Conservation (phyloP, 2,113 vertebrate genomes). For the Madoqua kirkii region DNA sequence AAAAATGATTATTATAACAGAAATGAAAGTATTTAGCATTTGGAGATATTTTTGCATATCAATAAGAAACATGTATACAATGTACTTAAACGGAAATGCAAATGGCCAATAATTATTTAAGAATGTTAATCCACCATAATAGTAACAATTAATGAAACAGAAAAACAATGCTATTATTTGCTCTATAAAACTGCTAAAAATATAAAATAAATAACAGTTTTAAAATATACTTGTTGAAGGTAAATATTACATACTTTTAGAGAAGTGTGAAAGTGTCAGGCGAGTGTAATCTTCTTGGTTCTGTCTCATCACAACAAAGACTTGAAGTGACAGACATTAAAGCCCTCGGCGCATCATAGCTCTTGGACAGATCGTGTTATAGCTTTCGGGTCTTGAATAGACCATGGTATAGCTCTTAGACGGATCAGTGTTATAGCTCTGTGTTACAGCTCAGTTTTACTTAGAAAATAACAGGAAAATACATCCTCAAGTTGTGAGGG, state of each 20-base stretch:
- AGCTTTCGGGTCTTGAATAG: fast-evolving
- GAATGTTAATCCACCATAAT: neutral
- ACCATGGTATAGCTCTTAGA: neutral
- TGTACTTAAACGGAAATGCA: neutral
- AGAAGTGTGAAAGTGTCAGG: neutral
- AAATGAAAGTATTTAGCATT: neutral
- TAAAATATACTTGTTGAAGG: neutral
- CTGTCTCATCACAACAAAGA: neutral
- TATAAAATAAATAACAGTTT: neutral
- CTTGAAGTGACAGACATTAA: neutral
- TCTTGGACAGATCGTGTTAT: neutral
- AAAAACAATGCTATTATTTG: neutral
- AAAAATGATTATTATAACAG: neutral
- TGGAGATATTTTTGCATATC: neutral
- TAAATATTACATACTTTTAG: neutral
- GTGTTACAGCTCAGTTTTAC: neutral
- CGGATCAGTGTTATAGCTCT: neutral
- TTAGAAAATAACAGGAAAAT: neutral
- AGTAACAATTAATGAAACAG: neutral
- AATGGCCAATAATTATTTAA: neutral
- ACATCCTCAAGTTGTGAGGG: neutral
- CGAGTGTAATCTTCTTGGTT: neutral
- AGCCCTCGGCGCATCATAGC: fast-evolving
- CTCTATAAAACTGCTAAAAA: neutral
- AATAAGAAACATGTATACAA: neutral